Conservation (phyloP, 2,113 vertebrate species). For the Xenotilapia leptura region DNA sequence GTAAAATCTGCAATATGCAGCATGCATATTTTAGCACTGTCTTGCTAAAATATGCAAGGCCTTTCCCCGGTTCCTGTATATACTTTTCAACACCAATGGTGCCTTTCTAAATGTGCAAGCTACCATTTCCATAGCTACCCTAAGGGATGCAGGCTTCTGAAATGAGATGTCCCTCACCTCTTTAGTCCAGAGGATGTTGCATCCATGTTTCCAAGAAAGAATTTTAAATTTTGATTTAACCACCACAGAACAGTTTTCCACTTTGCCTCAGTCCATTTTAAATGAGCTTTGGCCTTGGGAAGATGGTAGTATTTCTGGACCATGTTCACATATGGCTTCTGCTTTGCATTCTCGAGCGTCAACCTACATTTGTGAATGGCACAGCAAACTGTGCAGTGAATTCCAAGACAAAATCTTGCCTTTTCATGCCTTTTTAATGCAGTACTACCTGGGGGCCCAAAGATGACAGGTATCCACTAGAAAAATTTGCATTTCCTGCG, state of each 20-base stretch:
- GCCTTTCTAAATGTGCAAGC: background rate
- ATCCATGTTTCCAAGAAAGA: background rate
- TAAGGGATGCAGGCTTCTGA: background rate
- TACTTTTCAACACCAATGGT: background rate
- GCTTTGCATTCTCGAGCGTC: background rate
- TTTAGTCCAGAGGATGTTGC: background rate
- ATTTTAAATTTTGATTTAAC: background rate
- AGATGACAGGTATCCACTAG: background rate
- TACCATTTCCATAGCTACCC: background rate
- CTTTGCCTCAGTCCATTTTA: background rate
- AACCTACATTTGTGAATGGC: background rate
- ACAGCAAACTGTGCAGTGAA: background rate
- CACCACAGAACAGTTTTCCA: background rate
- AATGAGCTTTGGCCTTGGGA: background rate
- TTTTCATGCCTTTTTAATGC: background rate
- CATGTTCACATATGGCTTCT: background rate
- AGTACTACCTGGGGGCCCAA: background rate
- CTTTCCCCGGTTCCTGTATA: background rate
- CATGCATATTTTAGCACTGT: background rate
- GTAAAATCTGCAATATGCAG: background rate
- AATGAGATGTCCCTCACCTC: background rate
- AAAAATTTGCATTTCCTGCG: no score
- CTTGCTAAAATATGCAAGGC: background rate
- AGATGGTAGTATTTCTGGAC: background rate
- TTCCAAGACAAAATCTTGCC: background rate